Percentiles rank a stretch among this genome's conserved stretches.
Evolutionary conservation across 92 coral and sea anemone species (phyloP).

Genomic region (Metridium senile): DNA sequence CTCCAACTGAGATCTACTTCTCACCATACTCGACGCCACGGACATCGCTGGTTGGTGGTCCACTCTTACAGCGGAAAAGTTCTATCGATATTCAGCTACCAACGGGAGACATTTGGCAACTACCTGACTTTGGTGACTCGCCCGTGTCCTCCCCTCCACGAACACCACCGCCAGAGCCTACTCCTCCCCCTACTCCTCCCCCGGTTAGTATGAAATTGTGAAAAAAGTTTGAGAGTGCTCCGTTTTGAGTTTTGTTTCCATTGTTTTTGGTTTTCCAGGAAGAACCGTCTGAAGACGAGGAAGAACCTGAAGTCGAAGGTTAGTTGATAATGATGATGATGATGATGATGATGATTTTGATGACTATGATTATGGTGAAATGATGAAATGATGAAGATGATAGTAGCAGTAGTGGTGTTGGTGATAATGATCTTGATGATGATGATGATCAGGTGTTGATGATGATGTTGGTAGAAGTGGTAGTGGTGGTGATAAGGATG

Average conservation of each 20-base stretch:
- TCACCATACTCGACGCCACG: conserved; percentile 89
- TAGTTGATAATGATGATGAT: not conserved
- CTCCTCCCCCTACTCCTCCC: conserved; percentile 94
- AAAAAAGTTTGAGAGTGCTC: not conserved
- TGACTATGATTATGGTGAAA: too few species aligned
- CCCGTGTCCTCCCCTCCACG: conserved; percentile 97
- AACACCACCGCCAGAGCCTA: conserved; percentile 96
- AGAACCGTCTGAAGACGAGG: conserved; percentile 58
- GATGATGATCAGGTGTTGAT: too few species aligned
- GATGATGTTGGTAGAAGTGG: too few species aligned
- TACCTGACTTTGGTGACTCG: conserved; percentile 92
- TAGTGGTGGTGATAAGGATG: too few species aligned
- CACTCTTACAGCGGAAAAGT: conserved; percentile 38
- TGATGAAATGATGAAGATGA: too few species aligned
- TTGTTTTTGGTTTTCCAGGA: conserved; percentile 22
- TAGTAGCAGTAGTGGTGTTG: too few species aligned
- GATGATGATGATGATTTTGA: too few species aligned
- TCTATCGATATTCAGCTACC: conserved; percentile 39
- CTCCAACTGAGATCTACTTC: conserved; percentile 95
- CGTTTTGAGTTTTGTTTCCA: not conserved
- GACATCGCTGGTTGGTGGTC: conserved; percentile 68
- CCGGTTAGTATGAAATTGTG: conserved; percentile 49
- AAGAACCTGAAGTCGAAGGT: conserved; percentile 38
- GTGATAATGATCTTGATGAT: too few species aligned
- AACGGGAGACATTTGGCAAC: conserved; percentile 62